Conservation (phyloP, 1,140 invertebrate genomes). For the Drosophila prosaltans region DNA sequence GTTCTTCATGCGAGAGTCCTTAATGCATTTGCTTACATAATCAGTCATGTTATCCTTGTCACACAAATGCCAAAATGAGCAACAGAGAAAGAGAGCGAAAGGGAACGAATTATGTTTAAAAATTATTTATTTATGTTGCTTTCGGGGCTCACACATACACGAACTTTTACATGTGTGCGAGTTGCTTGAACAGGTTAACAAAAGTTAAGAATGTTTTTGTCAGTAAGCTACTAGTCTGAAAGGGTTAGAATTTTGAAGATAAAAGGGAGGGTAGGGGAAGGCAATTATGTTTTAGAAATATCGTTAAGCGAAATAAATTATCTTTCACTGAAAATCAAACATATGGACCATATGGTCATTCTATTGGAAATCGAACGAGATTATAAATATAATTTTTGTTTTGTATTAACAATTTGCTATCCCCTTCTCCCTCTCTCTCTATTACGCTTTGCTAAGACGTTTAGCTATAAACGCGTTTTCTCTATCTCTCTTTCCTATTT, state of each 20-base stretch:
- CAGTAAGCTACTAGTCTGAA: background rate
- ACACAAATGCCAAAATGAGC: slow-evolving; percentile 43
- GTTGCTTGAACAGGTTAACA: background rate
- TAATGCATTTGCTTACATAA: slow-evolving; percentile 75
- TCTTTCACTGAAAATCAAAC: background rate
- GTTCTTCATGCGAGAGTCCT: slow-evolving; percentile 44
- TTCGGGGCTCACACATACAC: background rate
- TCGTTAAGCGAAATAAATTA: background rate
- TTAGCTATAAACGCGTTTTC: background rate
- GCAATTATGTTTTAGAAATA: background rate
- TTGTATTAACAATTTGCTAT: background rate
- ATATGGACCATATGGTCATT: background rate
- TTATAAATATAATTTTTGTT: background rate
- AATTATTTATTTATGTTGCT: slow-evolving; percentile 69
- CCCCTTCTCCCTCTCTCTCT: background rate
- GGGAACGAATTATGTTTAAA: slow-evolving; percentile 18
- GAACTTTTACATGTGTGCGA: slow-evolving; percentile 13
- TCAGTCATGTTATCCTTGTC: slow-evolving; percentile 82
- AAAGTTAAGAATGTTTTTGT: background rate
- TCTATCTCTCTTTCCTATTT: slow-evolving; percentile 3
- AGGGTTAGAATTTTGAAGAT: background rate
- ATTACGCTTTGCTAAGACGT: too few relatives aligned
- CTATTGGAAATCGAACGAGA: background rate
- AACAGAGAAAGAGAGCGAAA: slow-evolving; percentile 29
- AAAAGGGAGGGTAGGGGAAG: background rate